Evolutionary conservation across 2,113 vertebrate species (phyloP).

Genomic region (Cyphomyrus discorhynchus): DNA sequence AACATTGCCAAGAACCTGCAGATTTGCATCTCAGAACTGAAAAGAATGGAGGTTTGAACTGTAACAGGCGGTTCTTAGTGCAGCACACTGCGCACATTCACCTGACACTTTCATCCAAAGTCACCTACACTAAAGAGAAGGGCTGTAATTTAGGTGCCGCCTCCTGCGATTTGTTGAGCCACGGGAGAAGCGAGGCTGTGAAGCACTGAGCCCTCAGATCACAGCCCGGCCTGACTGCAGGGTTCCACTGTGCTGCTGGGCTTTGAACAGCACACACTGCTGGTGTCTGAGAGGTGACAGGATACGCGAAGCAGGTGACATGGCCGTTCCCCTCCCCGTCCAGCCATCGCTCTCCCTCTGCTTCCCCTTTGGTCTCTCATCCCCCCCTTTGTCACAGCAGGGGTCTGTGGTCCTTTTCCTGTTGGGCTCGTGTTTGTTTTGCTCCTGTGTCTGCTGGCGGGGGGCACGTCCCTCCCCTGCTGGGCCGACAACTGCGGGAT

Average conservation of each 20-base stretch:
- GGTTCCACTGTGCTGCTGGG: background rate
- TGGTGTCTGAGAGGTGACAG: background rate
- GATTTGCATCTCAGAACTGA: background rate
- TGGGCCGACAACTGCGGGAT: background rate
- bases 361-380: constrained; percentile 2
- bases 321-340: background rate
- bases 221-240: background rate
- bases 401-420: background rate
- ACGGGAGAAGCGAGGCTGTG: background rate
- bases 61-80: background rate
- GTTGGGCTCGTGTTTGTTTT: background rate
- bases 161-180: background rate
- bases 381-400: background rate
- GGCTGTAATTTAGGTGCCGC: background rate
- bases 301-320: background rate
- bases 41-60: background rate
- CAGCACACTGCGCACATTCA: background rate
- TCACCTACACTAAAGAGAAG: background rate
- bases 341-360: background rate
- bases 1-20: background rate
- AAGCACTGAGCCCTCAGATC: background rate
- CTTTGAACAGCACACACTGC: background rate
- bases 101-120: background rate
- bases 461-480: background rate
- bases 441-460: background rate